Evolutionary conservation across 2,797 vertebrate genomes (phyloP).

Genomic region (Betta splendens): DNA sequence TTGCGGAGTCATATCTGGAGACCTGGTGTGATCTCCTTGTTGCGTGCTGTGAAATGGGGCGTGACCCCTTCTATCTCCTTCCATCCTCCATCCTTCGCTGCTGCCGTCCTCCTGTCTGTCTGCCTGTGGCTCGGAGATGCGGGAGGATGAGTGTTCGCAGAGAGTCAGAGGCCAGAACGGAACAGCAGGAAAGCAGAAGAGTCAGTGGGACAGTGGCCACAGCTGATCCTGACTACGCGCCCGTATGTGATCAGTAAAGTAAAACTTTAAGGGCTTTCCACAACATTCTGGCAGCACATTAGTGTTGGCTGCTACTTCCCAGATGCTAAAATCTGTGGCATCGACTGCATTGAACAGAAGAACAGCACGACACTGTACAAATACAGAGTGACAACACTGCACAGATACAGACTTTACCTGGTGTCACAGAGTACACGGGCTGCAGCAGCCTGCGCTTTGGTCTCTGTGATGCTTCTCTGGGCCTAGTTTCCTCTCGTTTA

Average conservation of each 20-base stretch:
- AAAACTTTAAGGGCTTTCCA: neutral
- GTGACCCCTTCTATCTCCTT: conserved; percentile 27
- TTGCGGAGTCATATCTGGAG: conserved; percentile 37
- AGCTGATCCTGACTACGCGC: conserved; percentile 17
- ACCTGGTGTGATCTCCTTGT: conserved; percentile 49
- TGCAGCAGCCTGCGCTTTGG: no score
- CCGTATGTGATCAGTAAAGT: neutral
- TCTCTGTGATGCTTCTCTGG: no score
- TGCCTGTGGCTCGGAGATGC: conserved; percentile 20
- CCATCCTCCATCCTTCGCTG: conserved; percentile 23
- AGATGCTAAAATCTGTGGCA: no score
- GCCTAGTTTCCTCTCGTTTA: conserved; percentile 9
- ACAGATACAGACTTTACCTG: neutral
- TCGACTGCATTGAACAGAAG: no score
- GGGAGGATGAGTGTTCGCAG: conserved; percentile 50
- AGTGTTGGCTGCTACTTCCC: conserved; percentile 5
- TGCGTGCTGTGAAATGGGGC: conserved; percentile 41
- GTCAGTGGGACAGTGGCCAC: conserved; percentile 25
- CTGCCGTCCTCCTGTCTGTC: conserved; percentile 18
- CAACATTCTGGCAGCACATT: neutral
- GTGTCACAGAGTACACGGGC: neutral
- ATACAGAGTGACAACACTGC: neutral
- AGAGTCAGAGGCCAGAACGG: conserved; percentile 51
- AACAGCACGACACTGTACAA: no score
- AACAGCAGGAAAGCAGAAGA: conserved; percentile 31